Evolutionary conservation across 2,797 vertebrate genomes (phyloP), one percentile per base, ranked within the genome.

Genomic region (Poeciliopsis gracilis): DNA sequence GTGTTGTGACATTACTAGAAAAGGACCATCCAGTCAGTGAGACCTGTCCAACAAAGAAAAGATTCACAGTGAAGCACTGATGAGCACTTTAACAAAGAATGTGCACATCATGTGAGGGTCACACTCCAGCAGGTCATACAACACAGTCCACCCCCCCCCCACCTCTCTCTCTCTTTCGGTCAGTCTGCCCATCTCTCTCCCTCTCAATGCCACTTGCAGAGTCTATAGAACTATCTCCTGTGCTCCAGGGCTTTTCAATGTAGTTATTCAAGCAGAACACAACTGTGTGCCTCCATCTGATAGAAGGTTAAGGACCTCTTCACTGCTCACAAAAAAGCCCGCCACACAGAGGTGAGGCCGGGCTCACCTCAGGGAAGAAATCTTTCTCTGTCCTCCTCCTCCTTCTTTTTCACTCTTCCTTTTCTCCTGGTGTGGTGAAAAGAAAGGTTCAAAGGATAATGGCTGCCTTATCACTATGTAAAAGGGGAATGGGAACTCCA

Each of bases 221-320:
- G 90, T 95, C 94, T 91, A 93, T 94, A 94, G 92, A 94, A 94
- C 88, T 91, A 93, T 95, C 92, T 93, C 92, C 92, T 84, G 92
- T 90, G 92, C 93, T 94, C 86, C 92, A 91, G 93, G 92, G 90
- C 93, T 94, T 95, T 95, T 96, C 94, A 96, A 93, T 94, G 91
- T 93, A 94, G 92, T 94, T 95, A 95, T 95, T 95, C 94, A 93
- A 94, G 93, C 92, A 92, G 93, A 95, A 94, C 93, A 93, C 93
- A 94, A 93, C 94, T 93, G 93, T 94, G 92, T 93, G 93, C 92
- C 93, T 94, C 94, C 92, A 95, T 95, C 95, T 95, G 95, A 96
- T 95, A 95, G 94, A 94, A 94, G 95, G 95, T 96, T 95, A 96
- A 96, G 94, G 94, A 94, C 94, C 95, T 95, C 94, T 95, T 93